These are phyloP conservation scores for Rhagoletis pomonella DNA, from an alignment of 1,140 invertebrate genomes.

Conservation along the genomic window DNA sequence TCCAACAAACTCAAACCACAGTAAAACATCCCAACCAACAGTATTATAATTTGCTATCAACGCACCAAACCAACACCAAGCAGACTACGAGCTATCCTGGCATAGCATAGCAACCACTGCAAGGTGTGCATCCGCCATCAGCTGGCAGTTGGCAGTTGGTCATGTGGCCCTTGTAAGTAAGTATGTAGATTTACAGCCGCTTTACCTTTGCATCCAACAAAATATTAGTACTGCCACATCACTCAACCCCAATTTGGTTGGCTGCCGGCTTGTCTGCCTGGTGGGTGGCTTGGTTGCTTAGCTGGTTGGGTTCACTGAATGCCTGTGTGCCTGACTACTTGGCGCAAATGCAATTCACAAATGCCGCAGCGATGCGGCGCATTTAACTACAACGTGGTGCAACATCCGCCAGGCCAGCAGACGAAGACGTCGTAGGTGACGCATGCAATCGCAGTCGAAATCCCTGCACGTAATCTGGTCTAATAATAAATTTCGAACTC, in stretches of 20 bases:
- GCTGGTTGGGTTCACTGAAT: neutral
- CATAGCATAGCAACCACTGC: neutral
- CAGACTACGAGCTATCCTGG: too few species aligned
- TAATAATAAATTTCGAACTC: conserved; percentile 57
- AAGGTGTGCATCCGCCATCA: neutral
- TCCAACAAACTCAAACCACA: neutral
- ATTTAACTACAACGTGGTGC: conserved; percentile 31
- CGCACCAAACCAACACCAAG: neutral
- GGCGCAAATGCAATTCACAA: conserved; percentile 35
- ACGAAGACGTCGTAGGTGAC: neutral
- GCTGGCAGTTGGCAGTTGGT: neutral
- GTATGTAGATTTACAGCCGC: conserved; percentile 26
- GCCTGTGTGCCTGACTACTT: conserved; percentile 38
- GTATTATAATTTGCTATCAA: neutral
- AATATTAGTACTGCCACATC: conserved; percentile 55
- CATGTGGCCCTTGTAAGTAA: neutral
- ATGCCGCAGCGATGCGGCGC: conserved; percentile 6
- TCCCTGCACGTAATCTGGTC: conserved; percentile 56
- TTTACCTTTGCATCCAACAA: conserved; percentile 15
- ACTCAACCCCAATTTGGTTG: conserved; percentile 19
- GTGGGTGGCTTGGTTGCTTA: neutral
- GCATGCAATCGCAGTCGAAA: conserved; percentile 27
- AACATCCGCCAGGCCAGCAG: conserved; percentile 6
- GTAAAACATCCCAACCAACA: neutral
- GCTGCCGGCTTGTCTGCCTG: too few species aligned